These are phyloP conservation scores for Tenrec ecaudatus DNA, from an alignment of 2,113 vertebrate genomes.

Conservation along the genomic window DNA sequence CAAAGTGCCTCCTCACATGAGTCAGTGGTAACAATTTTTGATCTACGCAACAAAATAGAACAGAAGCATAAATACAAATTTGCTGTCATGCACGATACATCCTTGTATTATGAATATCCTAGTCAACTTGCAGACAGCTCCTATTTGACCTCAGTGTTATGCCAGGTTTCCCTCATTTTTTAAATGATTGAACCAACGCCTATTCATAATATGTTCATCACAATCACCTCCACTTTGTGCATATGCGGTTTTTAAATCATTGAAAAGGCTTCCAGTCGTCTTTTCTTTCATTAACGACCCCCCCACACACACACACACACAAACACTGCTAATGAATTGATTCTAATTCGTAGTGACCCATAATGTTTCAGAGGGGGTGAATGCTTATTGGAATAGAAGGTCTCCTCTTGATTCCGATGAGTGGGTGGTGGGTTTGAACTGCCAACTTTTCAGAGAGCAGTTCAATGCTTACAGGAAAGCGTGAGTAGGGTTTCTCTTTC, in stretches of 20 bases:
- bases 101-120: too few species aligned
- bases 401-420: too few species aligned
- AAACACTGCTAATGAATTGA: too few species aligned
- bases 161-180: not conserved
- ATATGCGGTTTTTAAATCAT: not conserved
- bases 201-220: not conserved
- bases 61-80: not conserved
- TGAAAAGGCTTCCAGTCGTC: not conserved
- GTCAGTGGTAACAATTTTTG: not conserved
- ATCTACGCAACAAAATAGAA: not conserved
- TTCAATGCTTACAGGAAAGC: too few species aligned
- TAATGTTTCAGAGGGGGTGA: too few species aligned
- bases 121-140: not conserved
- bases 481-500: too few species aligned
- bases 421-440: too few species aligned
- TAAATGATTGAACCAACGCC: not conserved
- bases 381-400: too few species aligned
- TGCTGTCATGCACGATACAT: not conserved
- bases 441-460: too few species aligned
- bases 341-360: too few species aligned
- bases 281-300: not conserved
- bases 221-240: not conserved
- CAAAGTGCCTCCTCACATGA: not conserved
- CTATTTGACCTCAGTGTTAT: too few species aligned
- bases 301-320: too few species aligned